Conservation (phyloP, 2,888 invertebrate species). For the Macrosiphum euphorbiae region DNA sequence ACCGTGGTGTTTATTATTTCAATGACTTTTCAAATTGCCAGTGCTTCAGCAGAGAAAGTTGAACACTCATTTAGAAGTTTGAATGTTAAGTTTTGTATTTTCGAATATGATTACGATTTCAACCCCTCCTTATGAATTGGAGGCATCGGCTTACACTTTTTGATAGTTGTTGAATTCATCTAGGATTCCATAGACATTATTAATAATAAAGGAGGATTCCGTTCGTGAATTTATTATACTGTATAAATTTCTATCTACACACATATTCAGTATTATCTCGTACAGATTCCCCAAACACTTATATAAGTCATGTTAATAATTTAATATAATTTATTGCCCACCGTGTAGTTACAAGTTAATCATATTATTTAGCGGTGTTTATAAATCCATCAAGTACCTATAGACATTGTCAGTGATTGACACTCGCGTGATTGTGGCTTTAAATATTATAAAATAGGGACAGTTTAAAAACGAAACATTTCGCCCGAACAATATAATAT, state of each 20-base stretch:
- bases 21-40: too few relatives aligned
- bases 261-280: neutral
- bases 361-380: neutral
- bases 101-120: neutral
- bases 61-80: too few relatives aligned
- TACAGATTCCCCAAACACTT: neutral
- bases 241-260: neutral
- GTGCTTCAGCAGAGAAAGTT: too few relatives aligned
- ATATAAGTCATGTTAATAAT: neutral
- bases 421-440: neutral
- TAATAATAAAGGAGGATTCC: neutral
- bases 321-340: neutral
- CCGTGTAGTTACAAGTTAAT: neutral
- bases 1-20: too few relatives aligned
- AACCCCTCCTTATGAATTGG: neutral
- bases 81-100: neutral
- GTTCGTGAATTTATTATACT: neutral
- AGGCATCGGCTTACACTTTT: neutral
- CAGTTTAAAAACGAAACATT: neutral
- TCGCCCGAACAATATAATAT: neutral
- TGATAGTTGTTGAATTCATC: neutral
- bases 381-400: constrained; percentile 6
- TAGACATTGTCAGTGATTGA: neutral
- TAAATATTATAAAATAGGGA: neutral
- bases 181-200: neutral